phyloP scores from a whole-genome alignment of 2,113 vertebrate genomes.

The Turnix velox region DNA sequence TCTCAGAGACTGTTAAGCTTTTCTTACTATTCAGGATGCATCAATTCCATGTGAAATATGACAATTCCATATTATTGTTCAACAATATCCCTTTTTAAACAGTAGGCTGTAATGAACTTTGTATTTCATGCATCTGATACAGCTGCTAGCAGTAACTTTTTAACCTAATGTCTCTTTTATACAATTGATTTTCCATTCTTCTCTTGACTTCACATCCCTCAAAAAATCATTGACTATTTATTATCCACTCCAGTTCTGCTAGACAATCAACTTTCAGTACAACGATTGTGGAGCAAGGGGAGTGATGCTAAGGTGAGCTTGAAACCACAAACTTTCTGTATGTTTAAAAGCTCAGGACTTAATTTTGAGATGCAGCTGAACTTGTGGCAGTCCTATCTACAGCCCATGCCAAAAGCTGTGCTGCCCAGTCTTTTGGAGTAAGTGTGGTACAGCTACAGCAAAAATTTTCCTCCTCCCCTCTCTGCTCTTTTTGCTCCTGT shows the following conservation, averaged over 20 bases:
- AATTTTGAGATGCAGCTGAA: not conserved
- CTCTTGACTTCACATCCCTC: not conserved
- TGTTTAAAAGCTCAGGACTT: not conserved
- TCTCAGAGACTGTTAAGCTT: not conserved
- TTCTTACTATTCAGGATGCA: not conserved
- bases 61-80: not conserved
- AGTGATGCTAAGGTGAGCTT: not conserved
- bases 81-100: not conserved
- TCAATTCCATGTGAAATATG: not conserved
- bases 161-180: not conserved
- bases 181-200: not conserved
- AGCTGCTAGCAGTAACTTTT: not conserved
- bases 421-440: not conserved
- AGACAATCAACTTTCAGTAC: not conserved
- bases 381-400: not conserved
- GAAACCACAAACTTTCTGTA: not conserved
- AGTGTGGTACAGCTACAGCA: not conserved
- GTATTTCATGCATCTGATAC: not conserved
- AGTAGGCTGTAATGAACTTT: not conserved
- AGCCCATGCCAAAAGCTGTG: not conserved
- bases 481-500: not conserved
- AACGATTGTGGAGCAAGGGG: not conserved
- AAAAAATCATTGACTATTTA: not conserved
- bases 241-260: not conserved
- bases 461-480: not conserved